A percentile compares a stretch with the other conserved stretches of the same genome.
Conservation (phyloP, 2,888 invertebrate genomes). For the Poecilobothrus nobilitatus region DNA sequence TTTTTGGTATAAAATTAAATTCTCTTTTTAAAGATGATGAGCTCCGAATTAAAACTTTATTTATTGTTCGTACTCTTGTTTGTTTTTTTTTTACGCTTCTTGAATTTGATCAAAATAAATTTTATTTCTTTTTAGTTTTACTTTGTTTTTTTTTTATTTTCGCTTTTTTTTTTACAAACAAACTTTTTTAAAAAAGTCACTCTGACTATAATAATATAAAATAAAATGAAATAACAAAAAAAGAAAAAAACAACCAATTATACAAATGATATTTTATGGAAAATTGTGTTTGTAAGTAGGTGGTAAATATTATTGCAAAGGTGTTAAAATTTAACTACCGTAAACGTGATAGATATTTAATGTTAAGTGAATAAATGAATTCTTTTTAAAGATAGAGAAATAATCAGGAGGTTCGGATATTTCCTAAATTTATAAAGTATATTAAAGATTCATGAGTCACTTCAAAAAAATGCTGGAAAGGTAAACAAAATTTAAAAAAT, state of each 20-base stretch:
- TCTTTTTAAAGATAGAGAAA: neutral
- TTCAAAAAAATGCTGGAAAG: no score
- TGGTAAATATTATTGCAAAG: constrained; percentile 8
- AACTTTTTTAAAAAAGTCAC: no score
- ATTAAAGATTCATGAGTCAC: no score
- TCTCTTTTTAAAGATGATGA: neutral
- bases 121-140: no score
- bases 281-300: constrained; percentile 1
- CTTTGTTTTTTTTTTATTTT: no score
- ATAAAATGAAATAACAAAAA: no score
- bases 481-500: no score
- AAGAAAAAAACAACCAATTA: neutral
- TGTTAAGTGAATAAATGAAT: neutral
- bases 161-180: no score
- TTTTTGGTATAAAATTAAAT: neutral
- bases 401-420: neutral
- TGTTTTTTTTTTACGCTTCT: neutral
- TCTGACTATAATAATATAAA: no score
- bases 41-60: neutral
- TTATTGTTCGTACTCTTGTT: neutral
- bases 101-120: neutral
- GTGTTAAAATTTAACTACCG: constrained; percentile 13
- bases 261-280: constrained; percentile 2
- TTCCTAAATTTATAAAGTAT: no score
- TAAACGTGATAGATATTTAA: neutral